Evolutionary conservation across 2,888 invertebrate species (phyloP).

Genomic region (Charanyca ferruginea): DNA sequence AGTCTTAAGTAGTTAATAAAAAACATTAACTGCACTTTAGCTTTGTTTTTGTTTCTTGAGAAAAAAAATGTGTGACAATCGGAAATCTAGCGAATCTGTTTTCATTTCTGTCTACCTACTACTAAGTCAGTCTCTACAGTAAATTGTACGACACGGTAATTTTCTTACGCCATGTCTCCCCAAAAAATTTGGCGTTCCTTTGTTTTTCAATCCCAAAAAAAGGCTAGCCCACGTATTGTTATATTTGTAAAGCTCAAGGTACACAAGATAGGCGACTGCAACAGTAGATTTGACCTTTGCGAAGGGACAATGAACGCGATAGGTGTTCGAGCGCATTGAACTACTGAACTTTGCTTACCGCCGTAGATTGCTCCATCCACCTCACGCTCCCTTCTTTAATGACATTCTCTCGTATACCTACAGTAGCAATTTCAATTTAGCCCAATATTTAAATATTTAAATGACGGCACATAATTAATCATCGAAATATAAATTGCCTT

Average conservation of each 20-base stretch:
- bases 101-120: neutral
- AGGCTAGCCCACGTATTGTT: slow-evolving; percentile 23
- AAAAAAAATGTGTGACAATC: neutral
- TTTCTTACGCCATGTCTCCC: too few relatives aligned
- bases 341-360: slow-evolving; percentile 86
- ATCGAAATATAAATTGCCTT: slow-evolving; percentile 43
- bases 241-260: slow-evolving; percentile 41
- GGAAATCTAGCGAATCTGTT: neutral
- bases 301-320: slow-evolving; percentile 82
- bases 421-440: slow-evolving; percentile 65
- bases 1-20: slow-evolving; percentile 18
- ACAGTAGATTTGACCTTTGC: slow-evolving; percentile 82
- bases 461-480: slow-evolving; percentile 41
- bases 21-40: neutral
- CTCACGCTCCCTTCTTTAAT: slow-evolving; percentile 75
- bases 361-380: slow-evolving; percentile 79
- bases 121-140: too few relatives aligned
- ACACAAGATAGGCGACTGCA: slow-evolving; percentile 62
- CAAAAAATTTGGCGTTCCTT: too few relatives aligned
- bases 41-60: neutral
- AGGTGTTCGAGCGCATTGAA: slow-evolving; percentile 82
- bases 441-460: slow-evolving; percentile 59
- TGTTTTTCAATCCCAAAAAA: neutral
- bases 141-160: too few relatives aligned
- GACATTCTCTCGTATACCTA: slow-evolving; percentile 67